These are phyloP conservation scores for Etheostoma spectabile DNA, from an alignment of 2,113 vertebrate species.

Conservation along the genomic window DNA sequence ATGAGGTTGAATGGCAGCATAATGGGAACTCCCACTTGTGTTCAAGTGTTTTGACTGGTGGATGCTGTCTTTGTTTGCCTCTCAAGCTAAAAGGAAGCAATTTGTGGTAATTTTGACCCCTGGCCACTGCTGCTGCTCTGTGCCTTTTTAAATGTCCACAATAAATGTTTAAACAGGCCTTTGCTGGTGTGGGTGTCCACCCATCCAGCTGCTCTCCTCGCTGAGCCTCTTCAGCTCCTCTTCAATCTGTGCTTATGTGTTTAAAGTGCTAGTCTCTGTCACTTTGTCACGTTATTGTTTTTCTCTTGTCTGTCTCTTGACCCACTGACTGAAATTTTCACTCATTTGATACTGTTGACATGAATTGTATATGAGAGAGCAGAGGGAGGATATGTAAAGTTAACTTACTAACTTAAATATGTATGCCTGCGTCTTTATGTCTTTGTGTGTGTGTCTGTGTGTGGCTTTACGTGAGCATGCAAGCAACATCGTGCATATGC, in stretches of 20 bases:
- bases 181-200: conserved; percentile 56
- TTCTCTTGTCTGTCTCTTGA: conserved; percentile 56
- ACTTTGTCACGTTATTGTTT: conserved; percentile 59
- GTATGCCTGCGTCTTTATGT: not conserved
- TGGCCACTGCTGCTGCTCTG: conserved; percentile 51
- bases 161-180: conserved; percentile 77
- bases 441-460: not conserved
- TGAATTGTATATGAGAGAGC: conserved; percentile 24
- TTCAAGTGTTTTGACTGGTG: conserved; percentile 45
- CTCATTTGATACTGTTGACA: conserved; percentile 26
- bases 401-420: conserved; percentile 8
- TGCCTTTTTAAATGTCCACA: conserved; percentile 71
- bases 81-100: conserved; percentile 68
- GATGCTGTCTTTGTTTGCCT: conserved; percentile 72
- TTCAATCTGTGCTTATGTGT: conserved; percentile 56
- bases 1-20: conserved; percentile 30
- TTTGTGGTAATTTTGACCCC: conserved; percentile 72
- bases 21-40: conserved; percentile 50
- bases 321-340: conserved; percentile 16
- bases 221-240: conserved; percentile 68
- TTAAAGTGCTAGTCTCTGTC: conserved; percentile 19
- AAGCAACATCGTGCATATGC: not conserved
- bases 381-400: conserved; percentile 7
- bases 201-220: conserved; percentile 64
- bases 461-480: not conserved